Base-by-base conservation (phyloP, 2,888 invertebrate species). In the Cryptophagus acutangulus region DNA sequence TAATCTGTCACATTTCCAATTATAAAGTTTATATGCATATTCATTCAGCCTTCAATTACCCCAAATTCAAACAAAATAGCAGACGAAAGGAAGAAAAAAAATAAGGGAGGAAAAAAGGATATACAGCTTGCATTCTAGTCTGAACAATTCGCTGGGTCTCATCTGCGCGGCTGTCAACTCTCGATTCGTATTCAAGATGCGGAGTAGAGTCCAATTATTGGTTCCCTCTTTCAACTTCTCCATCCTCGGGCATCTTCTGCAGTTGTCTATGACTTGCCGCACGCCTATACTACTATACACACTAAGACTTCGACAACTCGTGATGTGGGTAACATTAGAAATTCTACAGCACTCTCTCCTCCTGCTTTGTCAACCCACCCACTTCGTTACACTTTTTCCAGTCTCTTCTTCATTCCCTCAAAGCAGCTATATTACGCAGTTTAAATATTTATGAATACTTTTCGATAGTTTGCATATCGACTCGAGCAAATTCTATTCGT, bases 111-210 rank as follows among this genome's bases (percentile, higher is more conserved):
- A 45, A 49, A 47, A 48, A 49, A 37, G 26, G 45, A 41, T 38
- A 33, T 38, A 36, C 36, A 43, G 26, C 33, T 48, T 44, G 43
- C 45, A 41, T 47, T 47, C 37, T 40, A 34, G 37, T 45, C 49
- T 36, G 38, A 46, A 51, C 55, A 51, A 57, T 54, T 52, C 51
- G 42, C 44, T 38, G 57, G n/a, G 54, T 52, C 55, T 55, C 54
- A 45, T 45, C 41, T 45, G 45, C 40, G 37, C 37, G 38, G 37
- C 43, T 45, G 45, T 45, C 45, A 48, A 40, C 33, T 38, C 43
- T 36, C 45, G 43, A 49, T 49, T 49, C 49, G 46, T 44, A 49
- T 49, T 49, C 49, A 46, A 42, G 49, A 33, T 40, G 46, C 46
- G 44, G 28, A 40, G 43, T 42, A 41, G 44, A 40, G 46, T 49